Evolutionary conservation across 2,113 vertebrate genomes (phyloP), one percentile per base, ranked within the genome.

Genomic region (Ranitomeya imitator): DNA sequence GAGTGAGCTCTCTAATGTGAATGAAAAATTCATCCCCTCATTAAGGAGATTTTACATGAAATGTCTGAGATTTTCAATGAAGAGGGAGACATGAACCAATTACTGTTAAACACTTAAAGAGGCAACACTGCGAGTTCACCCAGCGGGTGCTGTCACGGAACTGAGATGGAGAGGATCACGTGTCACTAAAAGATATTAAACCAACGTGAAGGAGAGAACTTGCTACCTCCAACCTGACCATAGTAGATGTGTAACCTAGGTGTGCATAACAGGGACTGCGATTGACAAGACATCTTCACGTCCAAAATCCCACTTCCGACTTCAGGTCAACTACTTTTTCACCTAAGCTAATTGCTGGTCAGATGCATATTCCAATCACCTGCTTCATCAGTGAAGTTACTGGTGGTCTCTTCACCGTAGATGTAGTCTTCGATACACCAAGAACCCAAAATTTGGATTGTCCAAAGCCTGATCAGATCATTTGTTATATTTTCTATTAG

Each of bases 1-100:
- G 95, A 94, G 93, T 91, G 95, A 95, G 95, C 95, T 95, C 95
- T 95, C 94, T 96, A 94, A 95, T 94, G 95, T 96, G 94, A 94
- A 98, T 98, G 96, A 98, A 97, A 98, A 97, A 98, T 98, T 97
- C 97, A 97, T 97, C 95, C 93, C 91, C 94, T 97, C 95, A 96
- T 97, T 97, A 96, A 95, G 96, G 95, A 95, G 95, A 95, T 93
- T 96, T 95, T 96, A 95, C 96, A 96, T 95, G 95, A 96, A 96
- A 94, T 96, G 95, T 94, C 94, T 94, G 91, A 93, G 93, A 95
- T 95, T 96, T 97, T 96, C 96, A 96, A 96, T 96, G 95, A 96
- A 96, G 93, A 92, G 93, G 82, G 91, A 93, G 94, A 96, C 95
- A 96, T 93, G 93, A 96, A 96, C 95, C 96, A 97, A 97, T 97